These are phyloP conservation scores for Acomys russatus DNA, from an alignment of 2,797 vertebrate genomes.

Conservation along the genomic window DNA sequence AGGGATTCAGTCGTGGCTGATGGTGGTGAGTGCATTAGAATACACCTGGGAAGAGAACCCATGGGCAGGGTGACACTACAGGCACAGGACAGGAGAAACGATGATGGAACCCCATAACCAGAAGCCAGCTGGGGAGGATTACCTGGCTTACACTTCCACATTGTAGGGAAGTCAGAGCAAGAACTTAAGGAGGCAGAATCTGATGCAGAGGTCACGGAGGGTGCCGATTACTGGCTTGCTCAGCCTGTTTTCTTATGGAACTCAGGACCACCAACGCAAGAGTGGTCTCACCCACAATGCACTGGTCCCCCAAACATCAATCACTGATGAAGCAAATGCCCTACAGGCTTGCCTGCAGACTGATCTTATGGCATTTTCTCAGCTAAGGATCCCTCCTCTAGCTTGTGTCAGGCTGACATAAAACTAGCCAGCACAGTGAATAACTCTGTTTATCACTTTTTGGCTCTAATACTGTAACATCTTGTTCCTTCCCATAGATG, in stretches of 20 bases:
- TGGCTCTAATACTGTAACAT: neutral
- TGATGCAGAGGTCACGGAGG: neutral
- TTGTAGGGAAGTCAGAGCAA: neutral
- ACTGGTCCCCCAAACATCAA: neutral
- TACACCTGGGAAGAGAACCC: conserved; percentile 91
- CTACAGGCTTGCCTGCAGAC: neutral
- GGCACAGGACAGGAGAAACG: neutral
- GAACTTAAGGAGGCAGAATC: neutral
- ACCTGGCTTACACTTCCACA: neutral
- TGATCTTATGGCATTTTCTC: neutral
- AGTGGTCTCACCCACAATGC: neutral
- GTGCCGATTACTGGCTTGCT: neutral
- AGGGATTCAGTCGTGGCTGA: conserved; percentile 77
- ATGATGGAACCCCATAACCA: neutral
- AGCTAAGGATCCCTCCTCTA: neutral
- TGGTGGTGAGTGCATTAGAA: conserved; percentile 91
- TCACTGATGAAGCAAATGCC: neutral
- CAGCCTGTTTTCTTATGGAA: neutral
- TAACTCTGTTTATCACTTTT: conserved; percentile 25
- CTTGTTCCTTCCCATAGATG: neutral
- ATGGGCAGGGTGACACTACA: conserved; percentile 80
- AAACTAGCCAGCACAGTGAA: neutral
- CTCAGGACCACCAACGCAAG: neutral
- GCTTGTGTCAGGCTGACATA: neutral
- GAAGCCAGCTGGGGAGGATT: neutral